Evolutionary conservation across 2,797 vertebrate species (phyloP), one percentile per base, ranked within the genome.

Genomic region (Gobio occitaniae): DNA sequence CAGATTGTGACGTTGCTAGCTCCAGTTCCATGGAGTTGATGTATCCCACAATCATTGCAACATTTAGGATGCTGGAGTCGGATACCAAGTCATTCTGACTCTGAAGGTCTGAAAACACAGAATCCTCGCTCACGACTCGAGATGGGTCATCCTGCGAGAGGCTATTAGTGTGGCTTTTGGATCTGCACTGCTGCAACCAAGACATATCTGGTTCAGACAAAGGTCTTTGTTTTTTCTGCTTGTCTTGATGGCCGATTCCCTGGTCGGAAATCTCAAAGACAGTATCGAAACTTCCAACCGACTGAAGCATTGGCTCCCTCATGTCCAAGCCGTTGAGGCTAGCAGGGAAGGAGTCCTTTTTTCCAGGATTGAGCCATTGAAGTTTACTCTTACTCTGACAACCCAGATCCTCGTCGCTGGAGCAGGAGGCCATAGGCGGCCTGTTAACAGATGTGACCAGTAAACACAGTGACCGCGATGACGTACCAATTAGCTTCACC

Each of bases 21-120:
- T 97, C 97, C 50, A 99, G 94, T 72, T 99, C 97, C 0, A 97
- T 97, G 5, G 98, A 98, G 84, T 97, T 97, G 59, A 99, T 91
- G 90, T 99, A 99, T 79, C 98, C 98, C 1, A 99, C 97, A 4
- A 99, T 94, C 96, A 99, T 95, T 84, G 96, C 96, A 69, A 97
- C 96, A 0, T 99, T 99, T 80, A 99, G 91, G 90, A 96, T 91
- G 38, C 95, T 95, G 50, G 97, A 97, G 48, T 97, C 96, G 71
- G 96, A 87, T 41, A 90, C 95, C 61, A 92, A 93, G 72, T 96
- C 95, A 17, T 96, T 94, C 0, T 86, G 90, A 0, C 86, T 90
- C 69, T 95, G 95, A 13, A 89, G 92, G 52, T 93, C 86, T 29
- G 92, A 92, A 82, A 97, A 97, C 77, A 96, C 94, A 0, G 95